phyloP scores from a whole-genome alignment of 1,140 invertebrate species.

The Stegodyphus dumicola region DNA sequence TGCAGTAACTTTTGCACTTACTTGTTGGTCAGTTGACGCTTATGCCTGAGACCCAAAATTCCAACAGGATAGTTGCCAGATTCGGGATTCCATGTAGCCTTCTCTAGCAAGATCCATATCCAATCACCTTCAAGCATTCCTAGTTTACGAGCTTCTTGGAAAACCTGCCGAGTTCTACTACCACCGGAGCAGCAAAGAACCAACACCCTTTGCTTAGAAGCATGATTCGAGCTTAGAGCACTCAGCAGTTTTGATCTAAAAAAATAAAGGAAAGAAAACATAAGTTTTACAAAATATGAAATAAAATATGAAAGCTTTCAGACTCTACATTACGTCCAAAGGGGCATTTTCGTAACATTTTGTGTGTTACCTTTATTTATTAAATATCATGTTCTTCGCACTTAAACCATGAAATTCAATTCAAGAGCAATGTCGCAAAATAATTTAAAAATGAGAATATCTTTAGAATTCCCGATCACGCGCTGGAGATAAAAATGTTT shows the following conservation, averaged over 20 bases:
- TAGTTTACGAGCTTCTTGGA: constrained; percentile 39
- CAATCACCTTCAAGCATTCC: constrained; percentile 43
- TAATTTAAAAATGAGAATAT: too few relatives aligned
- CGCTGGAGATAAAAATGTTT: too few relatives aligned
- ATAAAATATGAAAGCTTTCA: too few relatives aligned
- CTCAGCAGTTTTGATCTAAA: constrained; percentile 35
- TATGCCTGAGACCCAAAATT: constrained; percentile 29
- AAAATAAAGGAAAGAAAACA: neutral
- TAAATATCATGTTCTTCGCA: too few relatives aligned
- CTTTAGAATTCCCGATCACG: too few relatives aligned
- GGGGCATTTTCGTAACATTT: too few relatives aligned
- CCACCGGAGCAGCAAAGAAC: constrained; percentile 47
- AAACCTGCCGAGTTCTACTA: constrained; percentile 13
- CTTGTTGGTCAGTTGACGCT: constrained; percentile 47
- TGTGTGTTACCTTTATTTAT: too few relatives aligned
- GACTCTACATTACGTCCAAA: too few relatives aligned
- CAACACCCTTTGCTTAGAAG: constrained; percentile 16
- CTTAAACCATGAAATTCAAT: too few relatives aligned
- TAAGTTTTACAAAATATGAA: too few relatives aligned
- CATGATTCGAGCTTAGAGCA: constrained; percentile 20
- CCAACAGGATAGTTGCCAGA: constrained; percentile 45
- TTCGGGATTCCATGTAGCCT: constrained; percentile 25
- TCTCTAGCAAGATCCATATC: constrained; percentile 55
- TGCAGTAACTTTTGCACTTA: neutral
- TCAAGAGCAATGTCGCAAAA: too few relatives aligned